Evolutionary conservation across 1,140 invertebrate genomes (phyloP).

Genomic region (Pissodes strobi): DNA sequence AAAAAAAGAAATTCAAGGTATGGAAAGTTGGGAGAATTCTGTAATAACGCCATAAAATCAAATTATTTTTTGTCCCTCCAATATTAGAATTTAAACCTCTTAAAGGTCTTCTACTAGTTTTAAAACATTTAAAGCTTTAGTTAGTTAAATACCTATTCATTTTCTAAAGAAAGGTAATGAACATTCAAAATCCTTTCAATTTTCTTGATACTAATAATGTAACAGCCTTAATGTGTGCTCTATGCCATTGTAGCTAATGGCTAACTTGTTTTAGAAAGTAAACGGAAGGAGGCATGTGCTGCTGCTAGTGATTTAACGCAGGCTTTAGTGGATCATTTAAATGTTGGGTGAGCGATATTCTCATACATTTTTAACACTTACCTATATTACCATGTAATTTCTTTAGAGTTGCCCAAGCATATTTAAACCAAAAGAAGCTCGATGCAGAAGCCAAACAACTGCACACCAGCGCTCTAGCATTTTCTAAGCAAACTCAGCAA

Average conservation of each 20-base stretch:
- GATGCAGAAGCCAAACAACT: constrained; percentile 96
- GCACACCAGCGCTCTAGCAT: constrained; percentile 91
- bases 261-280: constrained; percentile 75
- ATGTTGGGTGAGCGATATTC: constrained; percentile 94
- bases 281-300: constrained; percentile 89
- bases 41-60: too few relatives aligned
- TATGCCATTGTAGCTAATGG: too few relatives aligned
- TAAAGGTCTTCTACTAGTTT: too few relatives aligned
- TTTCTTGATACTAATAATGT: too few relatives aligned
- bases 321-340: constrained; percentile 93
- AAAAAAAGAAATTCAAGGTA: constrained; percentile 85
- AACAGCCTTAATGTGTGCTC: too few relatives aligned
- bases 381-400: constrained; percentile 8
- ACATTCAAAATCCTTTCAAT: too few relatives aligned
- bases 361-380: constrained; percentile 5
- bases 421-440: constrained; percentile 95
- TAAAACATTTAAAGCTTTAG: too few relatives aligned
- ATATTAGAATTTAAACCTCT: too few relatives aligned
- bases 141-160: too few relatives aligned
- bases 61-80: too few relatives aligned
- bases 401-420: constrained; percentile 89
- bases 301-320: constrained; percentile 91
- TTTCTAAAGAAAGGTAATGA: too few relatives aligned
- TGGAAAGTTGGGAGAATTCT: too few relatives aligned
- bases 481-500: constrained; percentile 95